Base-by-base conservation (phyloP, 2,888 invertebrate species). In the Caenorhabditis panamensis region DNA sequence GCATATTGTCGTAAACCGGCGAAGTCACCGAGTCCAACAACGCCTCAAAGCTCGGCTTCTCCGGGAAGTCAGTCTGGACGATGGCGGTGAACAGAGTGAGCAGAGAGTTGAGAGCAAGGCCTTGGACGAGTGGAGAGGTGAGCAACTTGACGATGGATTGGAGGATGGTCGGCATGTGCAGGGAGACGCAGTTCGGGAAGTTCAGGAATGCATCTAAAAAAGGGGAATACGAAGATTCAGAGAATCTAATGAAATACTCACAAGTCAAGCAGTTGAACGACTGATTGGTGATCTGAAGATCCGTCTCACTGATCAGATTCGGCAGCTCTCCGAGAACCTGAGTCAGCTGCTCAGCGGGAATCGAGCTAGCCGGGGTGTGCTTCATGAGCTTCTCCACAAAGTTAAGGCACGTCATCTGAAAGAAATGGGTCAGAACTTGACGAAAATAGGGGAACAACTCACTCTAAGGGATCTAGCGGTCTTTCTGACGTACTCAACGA, bases 231-330 rank as follows among this genome's bases (percentile, higher is more conserved):
- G n/a, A n/a, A n/a, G n/a, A n/a, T 67, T 37, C 24, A n/a, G 26
- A 26, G 9, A 20, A 5, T 18, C n/a, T 28, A 31, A 56, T 54
- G 20, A 54, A 71, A 44, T 51, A 68, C 77, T 56, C 54, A 86
- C 85, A 69, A 20, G 84, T 73, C 18, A 87, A 47, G 31, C 82
- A 82, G 16, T 62, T 72, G 13, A 91, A 75, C 8, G 88, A 84
- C 80, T 92, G 91, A 92, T 97, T 97, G 59, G 97, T 96, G 87
- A 99, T 96, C 92, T 98, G 97, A 82, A 99, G 93, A 93, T 99
- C 99, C 53, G 95, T 94, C 92, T 99, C 99, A 89, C 94, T 95
- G 84, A 99, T 94, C 64, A 99, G 93, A 13, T 96, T 94, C 11
- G 96, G 96, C 88, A 97, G 93, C 92, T 98, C 97, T 71, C 94